Conservation (phyloP, 2,888 invertebrate species). For the Adelphocoris suturalis region DNA sequence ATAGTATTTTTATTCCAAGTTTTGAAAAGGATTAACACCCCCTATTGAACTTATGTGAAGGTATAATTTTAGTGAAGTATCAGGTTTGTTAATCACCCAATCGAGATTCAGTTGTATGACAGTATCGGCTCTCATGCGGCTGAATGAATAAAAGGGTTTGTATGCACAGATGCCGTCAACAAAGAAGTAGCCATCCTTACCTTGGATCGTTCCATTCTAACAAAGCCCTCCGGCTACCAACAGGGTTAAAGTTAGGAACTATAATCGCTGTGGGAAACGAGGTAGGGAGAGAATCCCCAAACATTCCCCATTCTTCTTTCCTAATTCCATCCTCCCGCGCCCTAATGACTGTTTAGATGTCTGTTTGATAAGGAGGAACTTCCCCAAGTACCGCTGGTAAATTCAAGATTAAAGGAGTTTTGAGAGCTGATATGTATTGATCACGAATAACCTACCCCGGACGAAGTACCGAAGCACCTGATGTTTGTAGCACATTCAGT, state of each 20-base stretch:
- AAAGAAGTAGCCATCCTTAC: constrained; percentile 31
- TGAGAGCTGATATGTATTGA: constrained; percentile 52
- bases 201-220: constrained; percentile 48
- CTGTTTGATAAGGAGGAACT: constrained; percentile 66
- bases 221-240: constrained; percentile 51
- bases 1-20: too few relatives aligned
- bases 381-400: constrained; percentile 47
- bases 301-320: constrained; percentile 68
- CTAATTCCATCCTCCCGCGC: constrained; percentile 62
- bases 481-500: too few relatives aligned
- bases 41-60: too few relatives aligned
- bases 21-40: too few relatives aligned
- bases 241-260: constrained; percentile 57
- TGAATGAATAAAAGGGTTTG: too few relatives aligned
- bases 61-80: too few relatives aligned
- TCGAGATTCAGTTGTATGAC: too few relatives aligned
- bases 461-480: too few relatives aligned
- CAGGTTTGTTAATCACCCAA: too few relatives aligned
- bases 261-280: constrained; percentile 57
- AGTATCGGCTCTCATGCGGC: too few relatives aligned
- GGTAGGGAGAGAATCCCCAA: constrained; percentile 42
- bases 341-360: constrained; percentile 67
- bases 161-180: constrained; percentile 10
- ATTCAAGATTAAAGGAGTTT: constrained; percentile 52
- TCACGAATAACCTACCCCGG: not conserved